A percentile compares a stretch with the other conserved stretches of the same genome.
These are phyloP conservation scores for Atractosteus spatula DNA, from an alignment of 2,113 vertebrate genomes.

Conservation along the genomic window DNA sequence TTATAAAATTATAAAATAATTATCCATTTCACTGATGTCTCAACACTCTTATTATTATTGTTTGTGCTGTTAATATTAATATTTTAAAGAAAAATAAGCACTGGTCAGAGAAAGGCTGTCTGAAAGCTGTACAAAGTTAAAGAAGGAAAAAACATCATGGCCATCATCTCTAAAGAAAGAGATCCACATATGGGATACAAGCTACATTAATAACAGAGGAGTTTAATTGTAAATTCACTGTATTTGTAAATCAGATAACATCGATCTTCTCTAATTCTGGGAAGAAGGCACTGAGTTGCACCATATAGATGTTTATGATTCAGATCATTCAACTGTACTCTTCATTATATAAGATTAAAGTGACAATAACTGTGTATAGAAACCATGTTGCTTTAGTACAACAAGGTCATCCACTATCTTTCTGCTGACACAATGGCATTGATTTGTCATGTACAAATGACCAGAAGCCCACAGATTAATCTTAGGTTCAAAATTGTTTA, in stretches of 20 bases:
- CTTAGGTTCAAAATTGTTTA: constrained; percentile 12
- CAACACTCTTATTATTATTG: too few species aligned
- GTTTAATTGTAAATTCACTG: too few species aligned
- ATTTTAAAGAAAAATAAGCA: too few species aligned
- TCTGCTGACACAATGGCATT: constrained; percentile 10
- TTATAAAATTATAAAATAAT: too few species aligned
- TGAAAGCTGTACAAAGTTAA: too few species aligned
- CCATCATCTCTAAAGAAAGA: too few species aligned
- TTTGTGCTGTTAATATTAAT: too few species aligned
- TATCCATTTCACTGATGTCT: too few species aligned
- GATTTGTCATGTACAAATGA: constrained; percentile 13
- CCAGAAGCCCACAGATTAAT: constrained; percentile 2
- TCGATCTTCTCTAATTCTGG: neutral
- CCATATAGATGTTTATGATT: neutral
- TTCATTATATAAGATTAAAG: constrained; percentile 7
- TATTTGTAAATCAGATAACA: neutral
- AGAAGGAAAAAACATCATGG: too few species aligned
- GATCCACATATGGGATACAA: too few species aligned
- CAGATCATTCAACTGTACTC: constrained; percentile 5
- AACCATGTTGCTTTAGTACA: constrained; percentile 13
- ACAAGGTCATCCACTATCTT: constrained; percentile 15
- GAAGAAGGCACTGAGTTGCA: too few species aligned
- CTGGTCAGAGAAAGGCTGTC: too few species aligned
- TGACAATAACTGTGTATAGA: constrained; percentile 3
- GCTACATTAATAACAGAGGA: neutral